Conservation (phyloP, 2,888 invertebrate genomes). For the Andrena dorsata region DNA sequence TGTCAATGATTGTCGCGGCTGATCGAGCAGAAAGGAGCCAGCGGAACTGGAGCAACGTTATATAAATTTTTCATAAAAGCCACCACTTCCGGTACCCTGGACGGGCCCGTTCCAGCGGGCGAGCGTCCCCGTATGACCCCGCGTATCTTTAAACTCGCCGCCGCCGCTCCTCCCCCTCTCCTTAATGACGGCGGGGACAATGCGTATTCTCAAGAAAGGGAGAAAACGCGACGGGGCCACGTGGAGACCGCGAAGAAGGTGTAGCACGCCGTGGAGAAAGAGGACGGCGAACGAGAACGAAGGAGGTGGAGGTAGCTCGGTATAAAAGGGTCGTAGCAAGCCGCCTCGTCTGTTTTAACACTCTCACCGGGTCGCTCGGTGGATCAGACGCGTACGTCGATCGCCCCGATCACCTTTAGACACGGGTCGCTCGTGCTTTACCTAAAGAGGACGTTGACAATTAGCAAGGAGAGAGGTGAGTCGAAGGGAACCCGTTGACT, state of each 20-base stretch:
- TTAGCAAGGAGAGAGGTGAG: constrained; percentile 67
- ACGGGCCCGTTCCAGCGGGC: too few species aligned
- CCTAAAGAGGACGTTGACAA: constrained; percentile 52
- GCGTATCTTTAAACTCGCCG: neutral
- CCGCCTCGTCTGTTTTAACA: constrained; percentile 83
- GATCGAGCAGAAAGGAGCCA: too few species aligned
- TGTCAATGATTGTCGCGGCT: neutral
- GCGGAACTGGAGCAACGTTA: too few species aligned
- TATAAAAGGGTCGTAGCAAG: constrained; percentile 82
- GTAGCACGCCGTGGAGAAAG: constrained; percentile 54
- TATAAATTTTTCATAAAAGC: constrained; percentile 6
- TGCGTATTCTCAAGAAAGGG: constrained; percentile 63
- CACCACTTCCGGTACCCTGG: too few species aligned
- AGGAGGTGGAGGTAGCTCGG: constrained; percentile 76
- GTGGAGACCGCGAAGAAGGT: constrained; percentile 63
- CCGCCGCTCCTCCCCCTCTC: too few species aligned
- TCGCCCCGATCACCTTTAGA: constrained; percentile 37
- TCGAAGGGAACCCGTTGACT: constrained; percentile 32
- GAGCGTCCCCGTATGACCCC: neutral
- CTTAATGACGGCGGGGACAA: constrained; percentile 24
- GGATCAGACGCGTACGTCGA: constrained; percentile 68
- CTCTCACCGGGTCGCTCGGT: constrained; percentile 79
- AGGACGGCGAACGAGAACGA: constrained; percentile 74
- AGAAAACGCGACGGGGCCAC: constrained; percentile 70
- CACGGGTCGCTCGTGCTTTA: constrained; percentile 37